phyloP scores from a whole-genome alignment of 2,797 vertebrate genomes.

The Enteromius trimaculatus region DNA sequence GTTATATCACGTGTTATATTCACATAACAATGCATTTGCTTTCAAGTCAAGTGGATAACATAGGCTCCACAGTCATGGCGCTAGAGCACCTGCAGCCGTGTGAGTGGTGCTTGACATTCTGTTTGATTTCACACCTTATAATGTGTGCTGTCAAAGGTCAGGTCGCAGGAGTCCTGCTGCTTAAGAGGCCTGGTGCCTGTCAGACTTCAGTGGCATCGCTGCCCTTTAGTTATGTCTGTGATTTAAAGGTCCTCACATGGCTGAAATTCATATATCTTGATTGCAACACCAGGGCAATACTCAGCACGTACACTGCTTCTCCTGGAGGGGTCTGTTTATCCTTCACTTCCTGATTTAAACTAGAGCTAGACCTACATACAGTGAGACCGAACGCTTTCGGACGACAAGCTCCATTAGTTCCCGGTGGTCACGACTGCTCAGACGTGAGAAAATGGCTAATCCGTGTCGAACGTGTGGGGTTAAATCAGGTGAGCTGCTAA shows the following conservation, averaged over 20 bases:
- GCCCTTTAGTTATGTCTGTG: conserved; percentile 40
- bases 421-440: neutral
- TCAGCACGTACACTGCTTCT: neutral
- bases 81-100: conserved; percentile 1
- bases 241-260: conserved; percentile 28
- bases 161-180: conserved; percentile 26
- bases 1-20: neutral
- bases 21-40: neutral
- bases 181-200: conserved; percentile 10
- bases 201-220: conserved; percentile 22
- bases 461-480: conserved; percentile 2
- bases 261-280: conserved; percentile 36
- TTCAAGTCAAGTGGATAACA: neutral
- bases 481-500: conserved; percentile 35
- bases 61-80: neutral
- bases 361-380: conserved; percentile 13
- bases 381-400: neutral
- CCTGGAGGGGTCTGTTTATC: neutral
- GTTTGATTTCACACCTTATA: conserved; percentile 47
- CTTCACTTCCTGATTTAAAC: neutral
- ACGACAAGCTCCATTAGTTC: conserved; percentile 27
- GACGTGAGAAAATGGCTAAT: conserved; percentile 19
- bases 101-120: conserved; percentile 22
- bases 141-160: conserved; percentile 47
- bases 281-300: neutral